Percentiles rank a stretch among this genome's conserved stretches.
These are phyloP conservation scores for Cydia pomonella DNA, from an alignment of 1,140 invertebrate species.

Conservation along the genomic window DNA sequence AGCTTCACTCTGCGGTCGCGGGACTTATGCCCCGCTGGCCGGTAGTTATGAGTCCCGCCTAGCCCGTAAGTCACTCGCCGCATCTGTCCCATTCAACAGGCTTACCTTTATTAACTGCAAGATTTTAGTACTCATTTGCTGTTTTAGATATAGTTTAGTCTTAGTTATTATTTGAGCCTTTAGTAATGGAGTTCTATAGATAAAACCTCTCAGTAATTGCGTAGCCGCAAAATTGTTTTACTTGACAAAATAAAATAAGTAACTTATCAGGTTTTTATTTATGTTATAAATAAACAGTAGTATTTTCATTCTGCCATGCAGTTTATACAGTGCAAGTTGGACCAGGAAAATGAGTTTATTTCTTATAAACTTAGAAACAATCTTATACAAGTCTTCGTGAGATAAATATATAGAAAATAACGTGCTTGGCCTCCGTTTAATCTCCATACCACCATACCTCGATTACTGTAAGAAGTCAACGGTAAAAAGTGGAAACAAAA, in stretches of 20 bases:
- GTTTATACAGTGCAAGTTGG: too few species aligned
- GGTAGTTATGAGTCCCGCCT: constrained; percentile 31
- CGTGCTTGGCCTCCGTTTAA: neutral
- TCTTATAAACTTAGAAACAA: too few species aligned
- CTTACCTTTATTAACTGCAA: constrained; percentile 28
- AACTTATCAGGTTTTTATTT: too few species aligned
- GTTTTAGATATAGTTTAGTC: neutral
- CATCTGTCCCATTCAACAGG: constrained; percentile 19
- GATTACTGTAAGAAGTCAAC: neutral
- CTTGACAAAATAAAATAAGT: too few species aligned
- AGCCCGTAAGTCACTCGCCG: constrained; percentile 20
- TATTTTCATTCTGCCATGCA: too few species aligned
- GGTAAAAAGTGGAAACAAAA: neutral
- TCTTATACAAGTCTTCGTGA: too few species aligned
- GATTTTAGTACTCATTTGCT: constrained; percentile 2
- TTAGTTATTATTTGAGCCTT: neutral
- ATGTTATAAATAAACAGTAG: too few species aligned
- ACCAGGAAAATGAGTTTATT: too few species aligned
- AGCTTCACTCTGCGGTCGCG: constrained; percentile 23
- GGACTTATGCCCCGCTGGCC: constrained; percentile 28
- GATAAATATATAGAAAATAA: too few species aligned
- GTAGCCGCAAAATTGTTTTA: too few species aligned
- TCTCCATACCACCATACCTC: neutral
- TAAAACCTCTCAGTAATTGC: too few species aligned
- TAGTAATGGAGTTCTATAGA: too few species aligned